Evolutionary conservation across 2,888 invertebrate genomes (phyloP).

Genomic region (Cantharis rustica): DNA sequence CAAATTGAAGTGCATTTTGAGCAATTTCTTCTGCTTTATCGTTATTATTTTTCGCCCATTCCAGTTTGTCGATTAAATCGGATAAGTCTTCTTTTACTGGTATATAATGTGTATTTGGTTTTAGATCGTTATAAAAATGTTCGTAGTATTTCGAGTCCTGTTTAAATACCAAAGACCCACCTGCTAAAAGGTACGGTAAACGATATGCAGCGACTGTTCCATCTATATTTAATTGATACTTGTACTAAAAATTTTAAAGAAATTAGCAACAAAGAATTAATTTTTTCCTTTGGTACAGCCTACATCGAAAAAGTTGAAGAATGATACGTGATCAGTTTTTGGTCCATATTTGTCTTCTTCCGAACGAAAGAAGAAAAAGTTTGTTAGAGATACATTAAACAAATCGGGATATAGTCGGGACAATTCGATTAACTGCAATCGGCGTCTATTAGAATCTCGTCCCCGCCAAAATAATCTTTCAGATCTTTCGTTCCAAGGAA

Average conservation of each 20-base stretch:
- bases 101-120: slow-evolving; percentile 80
- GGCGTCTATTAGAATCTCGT: slow-evolving; percentile 84
- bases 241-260: slow-evolving; percentile 71
- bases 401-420: slow-evolving; percentile 75
- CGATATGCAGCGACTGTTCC: slow-evolving; percentile 97
- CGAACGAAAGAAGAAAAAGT: slow-evolving; percentile 94
- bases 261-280: not conserved
- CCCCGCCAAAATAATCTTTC: slow-evolving; percentile 89
- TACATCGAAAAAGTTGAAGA: slow-evolving; percentile 94
- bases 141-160: slow-evolving; percentile 94
- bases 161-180: slow-evolving; percentile 87
- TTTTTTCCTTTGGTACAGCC: slow-evolving; percentile 46
- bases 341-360: slow-evolving; percentile 86
- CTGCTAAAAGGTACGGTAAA: slow-evolving; percentile 87
- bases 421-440: slow-evolving; percentile 81
- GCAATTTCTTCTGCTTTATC: slow-evolving; percentile 69
- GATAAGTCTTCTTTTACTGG: slow-evolving; percentile 80
- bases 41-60: slow-evolving; percentile 79
- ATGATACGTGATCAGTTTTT: slow-evolving; percentile 80
- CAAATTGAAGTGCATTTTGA: slow-evolving; percentile 70
- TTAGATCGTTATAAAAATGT: slow-evolving; percentile 83
- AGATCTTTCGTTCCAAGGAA: slow-evolving; percentile 74
- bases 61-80: slow-evolving; percentile 77
- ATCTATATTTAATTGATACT: slow-evolving; percentile 93
- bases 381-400: slow-evolving; percentile 90